Evolutionary conservation across 1,140 invertebrate species (phyloP).

Genomic region (Paralvinella palmiformis): DNA sequence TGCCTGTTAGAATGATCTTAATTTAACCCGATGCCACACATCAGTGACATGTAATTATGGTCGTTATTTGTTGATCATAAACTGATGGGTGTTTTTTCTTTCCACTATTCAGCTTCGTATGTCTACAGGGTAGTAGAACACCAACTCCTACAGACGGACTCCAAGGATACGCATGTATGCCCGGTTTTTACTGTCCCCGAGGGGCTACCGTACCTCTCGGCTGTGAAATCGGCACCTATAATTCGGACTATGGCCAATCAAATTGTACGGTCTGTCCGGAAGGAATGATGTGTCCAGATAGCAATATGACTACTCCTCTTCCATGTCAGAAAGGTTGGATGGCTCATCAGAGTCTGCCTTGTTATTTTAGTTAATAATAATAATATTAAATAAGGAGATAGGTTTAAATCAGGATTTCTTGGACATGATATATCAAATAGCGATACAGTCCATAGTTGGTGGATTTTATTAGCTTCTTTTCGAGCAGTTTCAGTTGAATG

Average conservation of each 20-base stretch:
- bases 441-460: too few relatives aligned
- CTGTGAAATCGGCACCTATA: constrained; percentile 41
- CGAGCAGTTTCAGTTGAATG: too few relatives aligned
- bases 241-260: constrained; percentile 30
- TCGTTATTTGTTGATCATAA: not conserved
- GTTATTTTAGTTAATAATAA: too few relatives aligned
- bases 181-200: constrained; percentile 36
- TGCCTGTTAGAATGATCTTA: too few relatives aligned
- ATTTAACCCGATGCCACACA: too few relatives aligned
- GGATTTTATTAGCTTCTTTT: too few relatives aligned
- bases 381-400: too few relatives aligned
- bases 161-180: constrained; percentile 35
- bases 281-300: constrained; percentile 35
- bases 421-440: too few relatives aligned
- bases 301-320: constrained; percentile 37
- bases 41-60: too few relatives aligned
- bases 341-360: not conserved
- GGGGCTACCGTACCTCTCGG: constrained; percentile 35
- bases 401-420: too few relatives aligned
- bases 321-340: constrained; percentile 32
- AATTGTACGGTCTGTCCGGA: constrained; percentile 40
- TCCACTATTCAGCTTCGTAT: constrained; percentile 33
- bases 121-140: constrained; percentile 37
- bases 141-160: constrained; percentile 30
- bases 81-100: not conserved